phyloP scores from a whole-genome alignment of 2,797 vertebrate species.

The Picus viridis region DNA sequence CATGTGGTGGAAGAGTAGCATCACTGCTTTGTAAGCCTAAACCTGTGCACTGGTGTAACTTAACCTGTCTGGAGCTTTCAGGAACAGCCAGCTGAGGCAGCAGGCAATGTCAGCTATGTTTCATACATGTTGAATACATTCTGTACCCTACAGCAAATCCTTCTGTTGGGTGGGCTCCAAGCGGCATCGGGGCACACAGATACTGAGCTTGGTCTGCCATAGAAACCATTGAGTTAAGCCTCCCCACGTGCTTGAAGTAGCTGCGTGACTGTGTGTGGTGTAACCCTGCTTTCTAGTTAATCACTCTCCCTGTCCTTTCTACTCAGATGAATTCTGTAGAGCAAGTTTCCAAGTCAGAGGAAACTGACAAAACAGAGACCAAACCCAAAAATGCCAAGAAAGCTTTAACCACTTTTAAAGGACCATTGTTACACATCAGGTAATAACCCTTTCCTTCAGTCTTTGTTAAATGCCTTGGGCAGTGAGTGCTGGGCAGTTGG shows the following conservation, averaged over 20 bases:
- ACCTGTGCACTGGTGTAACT: neutral
- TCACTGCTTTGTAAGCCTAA: neutral
- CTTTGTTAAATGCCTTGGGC: neutral
- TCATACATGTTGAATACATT: neutral
- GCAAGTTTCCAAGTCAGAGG: conserved; percentile 85
- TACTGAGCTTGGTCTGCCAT: neutral
- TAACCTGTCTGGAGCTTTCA: neutral
- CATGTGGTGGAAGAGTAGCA: neutral
- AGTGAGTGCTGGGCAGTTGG: neutral
- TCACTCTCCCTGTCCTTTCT: conserved; percentile 49
- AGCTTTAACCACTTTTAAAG: conserved; percentile 92
- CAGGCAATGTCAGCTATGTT: neutral
- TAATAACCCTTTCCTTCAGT: conserved; percentile 71
- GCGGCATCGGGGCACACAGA: neutral
- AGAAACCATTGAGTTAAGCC: neutral
- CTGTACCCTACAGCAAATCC: neutral
- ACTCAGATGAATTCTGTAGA: conserved; percentile 87
- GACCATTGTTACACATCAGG: conserved; percentile 93
- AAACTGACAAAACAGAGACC: conserved; percentile 85
- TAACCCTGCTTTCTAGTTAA: conserved; percentile 33
- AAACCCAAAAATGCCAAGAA: conserved; percentile 87
- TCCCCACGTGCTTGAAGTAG: conserved; percentile 17
- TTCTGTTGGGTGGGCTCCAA: neutral
- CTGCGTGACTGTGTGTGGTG: neutral
- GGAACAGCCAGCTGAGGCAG: neutral